phyloP scores from a whole-genome alignment of 1,140 invertebrate species.

The Micrasema longulum region DNA sequence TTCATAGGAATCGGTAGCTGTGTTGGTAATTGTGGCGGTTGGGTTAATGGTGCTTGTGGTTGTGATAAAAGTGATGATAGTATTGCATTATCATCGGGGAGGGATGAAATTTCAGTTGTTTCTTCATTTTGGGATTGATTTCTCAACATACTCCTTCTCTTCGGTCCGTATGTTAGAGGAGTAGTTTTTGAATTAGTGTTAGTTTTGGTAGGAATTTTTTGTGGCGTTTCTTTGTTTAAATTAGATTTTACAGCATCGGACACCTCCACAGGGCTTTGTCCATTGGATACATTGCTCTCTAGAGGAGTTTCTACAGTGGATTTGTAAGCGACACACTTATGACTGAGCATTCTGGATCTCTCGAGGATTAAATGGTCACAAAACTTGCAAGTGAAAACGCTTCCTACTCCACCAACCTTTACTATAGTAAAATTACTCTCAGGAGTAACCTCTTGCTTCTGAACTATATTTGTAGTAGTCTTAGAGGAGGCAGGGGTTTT shows the following conservation, averaged over 20 bases:
- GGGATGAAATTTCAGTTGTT: background rate
- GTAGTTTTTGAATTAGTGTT: background rate
- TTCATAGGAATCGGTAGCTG: background rate
- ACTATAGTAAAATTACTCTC: constrained; percentile 12
- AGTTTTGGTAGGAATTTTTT: background rate
- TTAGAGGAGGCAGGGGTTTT: background rate
- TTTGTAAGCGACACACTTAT: constrained; percentile 10
- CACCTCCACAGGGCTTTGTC: background rate
- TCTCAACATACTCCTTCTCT: too few species aligned
- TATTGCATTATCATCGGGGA: background rate
- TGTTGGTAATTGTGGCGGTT: background rate
- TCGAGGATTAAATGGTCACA: constrained; percentile 35
- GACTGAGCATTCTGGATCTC: constrained; percentile 26
- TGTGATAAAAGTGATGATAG: background rate
- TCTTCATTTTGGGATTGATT: too few species aligned
- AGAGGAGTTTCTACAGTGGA: background rate
- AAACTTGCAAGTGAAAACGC: constrained; percentile 38
- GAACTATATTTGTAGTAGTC: background rate
- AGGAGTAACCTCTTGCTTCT: background rate
- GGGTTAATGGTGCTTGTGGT: background rate
- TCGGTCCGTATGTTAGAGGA: too few species aligned
- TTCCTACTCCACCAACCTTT: constrained; percentile 18
- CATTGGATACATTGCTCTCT: background rate
- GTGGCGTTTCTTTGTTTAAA: background rate
- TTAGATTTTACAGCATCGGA: background rate